Percentiles rank a stretch among this genome's conserved stretches.
Conservation (phyloP, 2,888 invertebrate genomes). For the Trichopria drosophilae region DNA sequence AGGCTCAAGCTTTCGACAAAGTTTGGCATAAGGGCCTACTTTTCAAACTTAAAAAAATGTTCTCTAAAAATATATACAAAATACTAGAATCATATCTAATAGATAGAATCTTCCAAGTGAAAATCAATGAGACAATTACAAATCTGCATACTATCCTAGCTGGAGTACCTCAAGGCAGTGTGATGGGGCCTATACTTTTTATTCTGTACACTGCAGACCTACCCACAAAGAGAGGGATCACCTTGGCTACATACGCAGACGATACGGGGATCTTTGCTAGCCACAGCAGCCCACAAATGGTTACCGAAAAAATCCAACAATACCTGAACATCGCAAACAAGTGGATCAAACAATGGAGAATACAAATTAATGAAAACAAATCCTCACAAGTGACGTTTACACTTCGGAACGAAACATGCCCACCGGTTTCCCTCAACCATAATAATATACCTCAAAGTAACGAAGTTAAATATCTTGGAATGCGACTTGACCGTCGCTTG, state of each 20-base stretch:
- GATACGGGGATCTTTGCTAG: slow-evolving; percentile 29
- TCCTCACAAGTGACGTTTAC: no score
- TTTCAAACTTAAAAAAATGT: neutral
- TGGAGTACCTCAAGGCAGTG: slow-evolving; percentile 29
- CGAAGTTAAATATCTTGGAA: no score
- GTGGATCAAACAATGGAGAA: slow-evolving; percentile 34
- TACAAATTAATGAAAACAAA: slow-evolving; percentile 34
- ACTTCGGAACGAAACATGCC: no score
- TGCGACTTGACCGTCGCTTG: no score
- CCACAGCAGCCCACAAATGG: no score
- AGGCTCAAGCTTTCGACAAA: neutral
- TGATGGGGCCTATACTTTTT: slow-evolving; percentile 29
- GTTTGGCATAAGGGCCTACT: neutral
- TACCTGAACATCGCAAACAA: no score
- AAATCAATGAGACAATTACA: no score
- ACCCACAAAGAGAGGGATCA: slow-evolving; percentile 18
- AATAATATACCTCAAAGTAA: no score
- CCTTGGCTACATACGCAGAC: slow-evolving; percentile 30
- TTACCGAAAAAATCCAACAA: no score
- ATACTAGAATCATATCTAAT: neutral
- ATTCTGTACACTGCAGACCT: slow-evolving; percentile 29
- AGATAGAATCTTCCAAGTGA: no score
- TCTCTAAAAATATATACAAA: neutral
- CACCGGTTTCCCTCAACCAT: no score
- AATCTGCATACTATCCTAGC: neutral